Percentiles rank a stretch among this genome's conserved stretches.
Evolutionary conservation across 2,888 invertebrate genomes (phyloP).

Genomic region (Drosophila subsilvestris): DNA sequence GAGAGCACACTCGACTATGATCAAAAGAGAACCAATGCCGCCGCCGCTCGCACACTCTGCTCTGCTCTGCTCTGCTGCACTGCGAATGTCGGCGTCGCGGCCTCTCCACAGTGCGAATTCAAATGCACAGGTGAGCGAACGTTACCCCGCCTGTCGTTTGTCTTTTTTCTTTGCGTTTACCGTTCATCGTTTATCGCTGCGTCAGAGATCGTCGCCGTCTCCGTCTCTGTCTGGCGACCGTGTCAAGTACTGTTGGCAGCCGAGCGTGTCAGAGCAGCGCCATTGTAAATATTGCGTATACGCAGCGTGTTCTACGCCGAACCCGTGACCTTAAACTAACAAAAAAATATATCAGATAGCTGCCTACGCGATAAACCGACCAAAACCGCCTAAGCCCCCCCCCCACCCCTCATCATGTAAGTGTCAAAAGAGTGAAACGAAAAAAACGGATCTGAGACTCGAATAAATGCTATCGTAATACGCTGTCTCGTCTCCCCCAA

Average conservation of each 20-base stretch:
- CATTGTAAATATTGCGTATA: conserved; percentile 63
- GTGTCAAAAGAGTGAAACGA: conserved; percentile 53
- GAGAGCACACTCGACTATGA: conserved; percentile 2
- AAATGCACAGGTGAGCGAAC: conserved; percentile 79
- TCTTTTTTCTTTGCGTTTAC: not conserved
- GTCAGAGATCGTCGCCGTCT: conserved; percentile 15
- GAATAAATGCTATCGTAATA: not conserved
- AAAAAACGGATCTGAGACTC: not conserved
- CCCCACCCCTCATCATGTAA: conserved; percentile 52
- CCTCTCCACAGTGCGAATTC: conserved; percentile 67
- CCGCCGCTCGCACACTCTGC: conserved; percentile 33
- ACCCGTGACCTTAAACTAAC: conserved; percentile 43
- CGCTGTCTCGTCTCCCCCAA: too few relatives aligned
- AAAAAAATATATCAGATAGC: conserved; percentile 1
- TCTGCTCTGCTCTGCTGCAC: conserved; percentile 48
- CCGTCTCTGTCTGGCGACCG: conserved; percentile 34
- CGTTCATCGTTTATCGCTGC: not conserved
- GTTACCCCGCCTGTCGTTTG: conserved; percentile 29
- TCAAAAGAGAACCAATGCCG: conserved; percentile 26
- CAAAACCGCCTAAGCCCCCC: conserved; percentile 30
- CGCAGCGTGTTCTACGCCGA: conserved; percentile 44
- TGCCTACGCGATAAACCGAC: not conserved
- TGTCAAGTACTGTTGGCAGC: conserved; percentile 46
- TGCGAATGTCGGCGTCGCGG: conserved; percentile 58
- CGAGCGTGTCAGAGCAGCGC: not conserved